These are phyloP conservation scores for Eupristina koningsbergeri DNA, from an alignment of 1,140 invertebrate genomes.

Conservation along the genomic window DNA sequence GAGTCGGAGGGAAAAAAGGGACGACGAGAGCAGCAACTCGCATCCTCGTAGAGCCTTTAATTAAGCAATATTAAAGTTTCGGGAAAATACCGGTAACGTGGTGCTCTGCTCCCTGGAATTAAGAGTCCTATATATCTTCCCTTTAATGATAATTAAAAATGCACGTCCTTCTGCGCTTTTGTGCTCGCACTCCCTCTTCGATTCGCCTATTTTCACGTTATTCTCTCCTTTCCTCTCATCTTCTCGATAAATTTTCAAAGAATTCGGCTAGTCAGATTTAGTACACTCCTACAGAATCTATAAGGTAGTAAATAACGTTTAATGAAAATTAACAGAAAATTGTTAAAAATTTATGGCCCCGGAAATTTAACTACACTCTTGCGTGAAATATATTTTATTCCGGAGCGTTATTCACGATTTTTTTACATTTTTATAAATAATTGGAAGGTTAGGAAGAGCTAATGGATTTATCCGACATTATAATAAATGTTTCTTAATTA, in stretches of 20 bases:
- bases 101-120: conserved; percentile 42
- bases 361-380: not conserved
- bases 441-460: no score
- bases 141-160: conserved; percentile 53
- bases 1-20: not conserved
- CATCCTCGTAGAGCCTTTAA: conserved; percentile 38
- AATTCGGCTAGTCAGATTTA: conserved; percentile 2
- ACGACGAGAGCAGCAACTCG: not conserved
- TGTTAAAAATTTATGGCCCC: not conserved
- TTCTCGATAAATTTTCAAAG: conserved; percentile 17
- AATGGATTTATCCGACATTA: no score
- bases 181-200: conserved; percentile 37
- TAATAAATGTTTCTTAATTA: no score
- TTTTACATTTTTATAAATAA: no score
- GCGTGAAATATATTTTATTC: no score
- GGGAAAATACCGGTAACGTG: conserved; percentile 28
- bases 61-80: conserved; percentile 52
- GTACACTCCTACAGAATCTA: conserved; percentile 13
- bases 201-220: conserved; percentile 34
- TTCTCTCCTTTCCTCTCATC: conserved; percentile 19
- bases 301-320: conserved; percentile 25
- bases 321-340: conserved; percentile 18
- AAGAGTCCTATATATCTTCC: conserved; percentile 43
- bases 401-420: not conserved
- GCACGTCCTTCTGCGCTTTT: conserved; percentile 21